These are phyloP conservation scores for Neogobius melanostomus DNA, from an alignment of 2,113 vertebrate species.

Conservation along the genomic window DNA sequence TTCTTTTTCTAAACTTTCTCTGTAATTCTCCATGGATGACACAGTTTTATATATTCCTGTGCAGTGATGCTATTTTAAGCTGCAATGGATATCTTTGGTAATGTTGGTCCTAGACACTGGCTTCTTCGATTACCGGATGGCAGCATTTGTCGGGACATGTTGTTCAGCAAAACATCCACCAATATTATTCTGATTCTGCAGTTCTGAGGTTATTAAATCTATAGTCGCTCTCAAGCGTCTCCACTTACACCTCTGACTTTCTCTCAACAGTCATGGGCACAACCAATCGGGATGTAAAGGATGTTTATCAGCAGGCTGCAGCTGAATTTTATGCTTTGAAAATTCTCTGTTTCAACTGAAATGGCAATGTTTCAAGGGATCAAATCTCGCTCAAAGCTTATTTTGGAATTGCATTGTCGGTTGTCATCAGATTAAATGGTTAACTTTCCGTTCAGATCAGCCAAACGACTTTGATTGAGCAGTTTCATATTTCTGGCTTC, in stretches of 20 bases:
- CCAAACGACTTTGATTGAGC: conserved; percentile 35
- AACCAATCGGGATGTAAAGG: conserved; percentile 42
- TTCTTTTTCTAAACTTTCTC: not conserved
- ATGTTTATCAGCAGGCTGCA: conserved; percentile 52
- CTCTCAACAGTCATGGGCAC: conserved; percentile 25
- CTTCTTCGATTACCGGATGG: conserved; percentile 36
- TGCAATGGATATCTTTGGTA: conserved; percentile 37
- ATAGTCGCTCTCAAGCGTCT: conserved; percentile 26
- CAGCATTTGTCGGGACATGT: conserved; percentile 38
- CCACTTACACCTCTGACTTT: conserved; percentile 12
- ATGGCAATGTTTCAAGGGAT: conserved; percentile 63
- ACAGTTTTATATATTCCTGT: conserved; percentile 5
- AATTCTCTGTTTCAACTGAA: conserved; percentile 60
- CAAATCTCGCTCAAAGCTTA: conserved; percentile 52
- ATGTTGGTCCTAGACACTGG: conserved; percentile 41
- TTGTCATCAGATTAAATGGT: conserved; percentile 65
- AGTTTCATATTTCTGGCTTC: conserved; percentile 22
- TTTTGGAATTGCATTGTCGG: conserved; percentile 68
- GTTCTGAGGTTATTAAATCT: conserved; percentile 14
- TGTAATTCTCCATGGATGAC: conserved; percentile 17
- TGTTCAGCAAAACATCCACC: conserved; percentile 17
- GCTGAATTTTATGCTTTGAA: conserved; percentile 52
- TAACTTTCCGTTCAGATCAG: conserved; percentile 50
- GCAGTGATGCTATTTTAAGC: conserved; percentile 28
- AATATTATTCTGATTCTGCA: conserved; percentile 14